phyloP scores from a whole-genome alignment of 2,888 invertebrate genomes.

The Ornithoptera alexandrae region DNA sequence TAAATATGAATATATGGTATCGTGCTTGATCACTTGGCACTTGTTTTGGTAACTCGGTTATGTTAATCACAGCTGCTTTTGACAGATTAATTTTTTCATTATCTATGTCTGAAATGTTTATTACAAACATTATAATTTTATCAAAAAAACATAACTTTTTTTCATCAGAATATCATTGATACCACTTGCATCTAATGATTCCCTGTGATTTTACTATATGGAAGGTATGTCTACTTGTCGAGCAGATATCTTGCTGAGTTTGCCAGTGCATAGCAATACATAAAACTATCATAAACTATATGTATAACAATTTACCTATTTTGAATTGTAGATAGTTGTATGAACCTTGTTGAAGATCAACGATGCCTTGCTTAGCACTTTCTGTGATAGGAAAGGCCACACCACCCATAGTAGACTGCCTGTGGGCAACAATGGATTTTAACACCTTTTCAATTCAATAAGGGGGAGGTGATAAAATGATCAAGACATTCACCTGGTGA shows the following conservation, averaged over 20 bases:
- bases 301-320: conserved; percentile 81
- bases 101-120: conserved; percentile 82
- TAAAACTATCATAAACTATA: background rate
- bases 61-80: conserved; percentile 83
- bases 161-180: too few relatives aligned
- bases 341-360: conserved; percentile 85
- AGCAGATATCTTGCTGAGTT: too few relatives aligned
- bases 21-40: conserved; percentile 92
- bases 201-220: too few relatives aligned
- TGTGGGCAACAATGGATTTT: conserved; percentile 39
- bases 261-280: background rate
- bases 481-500: too few relatives aligned
- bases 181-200: too few relatives aligned
- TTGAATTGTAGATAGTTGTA: conserved; percentile 94
- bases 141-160: too few relatives aligned
- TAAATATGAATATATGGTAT: conserved; percentile 95
- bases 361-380: conserved; percentile 87
- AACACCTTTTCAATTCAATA: background rate
- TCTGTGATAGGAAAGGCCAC: conserved; percentile 94
- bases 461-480: too few relatives aligned
- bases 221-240: too few relatives aligned
- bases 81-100: conserved; percentile 94
- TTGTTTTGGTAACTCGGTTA: conserved; percentile 85
- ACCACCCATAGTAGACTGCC: conserved; percentile 94
- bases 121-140: background rate